Percentiles rank a stretch among this genome's conserved stretches.
phyloP scores from a whole-genome alignment of 1,140 invertebrate species.

The Cherax destructor region DNA sequence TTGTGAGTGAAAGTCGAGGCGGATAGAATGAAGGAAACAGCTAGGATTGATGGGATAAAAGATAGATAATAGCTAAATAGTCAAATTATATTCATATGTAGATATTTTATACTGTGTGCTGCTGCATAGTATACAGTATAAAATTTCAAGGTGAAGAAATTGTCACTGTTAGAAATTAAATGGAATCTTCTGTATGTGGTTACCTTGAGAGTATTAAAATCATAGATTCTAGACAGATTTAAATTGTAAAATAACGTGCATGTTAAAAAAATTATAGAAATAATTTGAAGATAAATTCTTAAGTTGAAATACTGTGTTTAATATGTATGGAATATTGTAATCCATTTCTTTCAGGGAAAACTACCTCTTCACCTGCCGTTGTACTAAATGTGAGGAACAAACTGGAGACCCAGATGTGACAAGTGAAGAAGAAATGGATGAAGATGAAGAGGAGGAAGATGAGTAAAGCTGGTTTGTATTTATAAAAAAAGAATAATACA shows the following conservation, averaged over 20 bases:
- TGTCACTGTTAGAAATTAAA: no score
- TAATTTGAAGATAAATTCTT: no score
- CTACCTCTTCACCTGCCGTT: conserved; percentile 90
- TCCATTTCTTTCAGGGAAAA: conserved; percentile 81
- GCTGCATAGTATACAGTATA: no score
- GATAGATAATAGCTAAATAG: no score
- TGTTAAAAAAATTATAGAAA: background rate
- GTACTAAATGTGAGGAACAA: conserved; percentile 86
- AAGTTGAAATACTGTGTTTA: background rate
- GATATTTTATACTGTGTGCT: no score
- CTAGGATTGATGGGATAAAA: no score
- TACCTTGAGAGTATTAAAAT: background rate
- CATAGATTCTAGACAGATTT: background rate
- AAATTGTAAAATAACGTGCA: conserved; percentile 43
- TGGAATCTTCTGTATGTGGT: background rate
- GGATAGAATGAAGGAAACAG: no score
- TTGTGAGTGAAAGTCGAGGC: no score
- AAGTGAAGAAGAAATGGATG: conserved; percentile 81
- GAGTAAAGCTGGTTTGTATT: background rate
- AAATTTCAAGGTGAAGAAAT: no score
- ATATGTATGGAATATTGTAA: background rate
- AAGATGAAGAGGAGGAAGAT: conserved; percentile 80
- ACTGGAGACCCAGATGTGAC: conserved; percentile 87
- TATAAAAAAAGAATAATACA: background rate
- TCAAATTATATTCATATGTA: no score